Evolutionary conservation across 1,140 invertebrate species (phyloP).

Genomic region (Ruditapes philippinarum): DNA sequence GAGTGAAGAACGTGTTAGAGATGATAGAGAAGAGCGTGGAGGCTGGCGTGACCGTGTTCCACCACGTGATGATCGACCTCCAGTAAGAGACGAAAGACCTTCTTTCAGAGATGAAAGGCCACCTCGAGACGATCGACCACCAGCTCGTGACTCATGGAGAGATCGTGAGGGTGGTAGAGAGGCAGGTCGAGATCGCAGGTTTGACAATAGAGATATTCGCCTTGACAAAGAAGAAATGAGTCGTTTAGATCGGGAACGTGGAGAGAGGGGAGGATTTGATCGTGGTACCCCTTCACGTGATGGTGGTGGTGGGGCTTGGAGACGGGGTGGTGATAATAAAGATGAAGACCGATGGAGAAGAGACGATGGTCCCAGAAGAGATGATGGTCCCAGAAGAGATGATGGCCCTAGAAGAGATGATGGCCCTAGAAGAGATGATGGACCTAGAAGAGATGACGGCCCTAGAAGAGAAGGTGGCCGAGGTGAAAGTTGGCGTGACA

Average conservation of each 20-base stretch:
- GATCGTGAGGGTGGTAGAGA: conserved; percentile 49
- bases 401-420: conserved; percentile 33
- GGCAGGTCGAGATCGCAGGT: conserved; percentile 44
- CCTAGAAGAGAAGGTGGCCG: conserved; percentile 42
- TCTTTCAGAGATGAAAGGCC: not conserved
- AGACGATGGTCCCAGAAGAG: conserved; percentile 49
- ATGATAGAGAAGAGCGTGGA: conserved; percentile 60
- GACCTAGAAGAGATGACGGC: conserved; percentile 45
- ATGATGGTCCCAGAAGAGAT: conserved; percentile 50
- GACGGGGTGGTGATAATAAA: conserved; percentile 61
- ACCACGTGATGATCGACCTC: conserved; percentile 25
- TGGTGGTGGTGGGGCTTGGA: conserved; percentile 54
- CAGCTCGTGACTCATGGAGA: conserved; percentile 53
- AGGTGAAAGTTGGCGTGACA: conserved; percentile 39
- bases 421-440: conserved; percentile 31
- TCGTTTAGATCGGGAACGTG: conserved; percentile 35
- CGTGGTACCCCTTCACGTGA: conserved; percentile 42
- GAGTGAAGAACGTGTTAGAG: conserved; percentile 1
- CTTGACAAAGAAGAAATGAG: conserved; percentile 63
- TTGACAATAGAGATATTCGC: conserved; percentile 62
- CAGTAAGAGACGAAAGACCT: conserved; percentile 45
- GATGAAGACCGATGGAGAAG: conserved; percentile 14
- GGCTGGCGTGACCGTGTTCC: conserved; percentile 49
- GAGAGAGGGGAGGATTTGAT: conserved; percentile 20
- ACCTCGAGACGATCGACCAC: conserved; percentile 35